Evolutionary conservation across 1,140 invertebrate genomes (phyloP).

Genomic region (Aphaenogaster rudis): DNA sequence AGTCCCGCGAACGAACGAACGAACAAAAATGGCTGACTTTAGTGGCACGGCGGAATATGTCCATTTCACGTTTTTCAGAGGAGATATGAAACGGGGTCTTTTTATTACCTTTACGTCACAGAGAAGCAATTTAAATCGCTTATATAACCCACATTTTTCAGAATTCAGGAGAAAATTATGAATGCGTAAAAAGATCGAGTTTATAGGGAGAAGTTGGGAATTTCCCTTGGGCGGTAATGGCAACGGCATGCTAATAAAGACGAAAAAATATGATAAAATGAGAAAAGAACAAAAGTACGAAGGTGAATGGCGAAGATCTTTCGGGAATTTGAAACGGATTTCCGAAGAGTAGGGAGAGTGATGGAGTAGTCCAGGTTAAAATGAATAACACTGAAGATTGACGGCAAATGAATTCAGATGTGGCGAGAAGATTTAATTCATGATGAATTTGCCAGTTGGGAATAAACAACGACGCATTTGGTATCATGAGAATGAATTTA

Average conservation of each 20-base stretch:
- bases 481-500: conserved; percentile 18
- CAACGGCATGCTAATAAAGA: conserved; percentile 62
- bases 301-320: conserved; percentile 47
- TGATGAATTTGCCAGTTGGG: conserved; percentile 50
- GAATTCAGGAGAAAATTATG: conserved; percentile 63
- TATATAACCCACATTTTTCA: conserved; percentile 61
- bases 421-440: conserved; percentile 48
- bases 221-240: conserved; percentile 56
- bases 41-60: conserved; percentile 43
- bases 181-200: conserved; percentile 63
- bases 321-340: conserved; percentile 55
- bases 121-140: conserved; percentile 62
- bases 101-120: conserved; percentile 59
- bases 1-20: conserved; percentile 39
- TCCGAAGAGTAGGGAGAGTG: conserved; percentile 17
- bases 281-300: conserved; percentile 44
- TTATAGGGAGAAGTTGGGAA: conserved; percentile 57
- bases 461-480: conserved; percentile 42
- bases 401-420: conserved; percentile 55
- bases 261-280: conserved; percentile 54
- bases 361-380: conserved; percentile 47
- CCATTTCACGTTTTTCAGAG: conserved; percentile 55
- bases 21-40: conserved; percentile 61
- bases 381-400: conserved; percentile 61
- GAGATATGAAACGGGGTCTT: conserved; percentile 49